A percentile compares a stretch with the other conserved stretches of the same genome.
These are phyloP conservation scores for Quiscalus mexicanus DNA, from an alignment of 2,113 vertebrate genomes.

Conservation along the genomic window DNA sequence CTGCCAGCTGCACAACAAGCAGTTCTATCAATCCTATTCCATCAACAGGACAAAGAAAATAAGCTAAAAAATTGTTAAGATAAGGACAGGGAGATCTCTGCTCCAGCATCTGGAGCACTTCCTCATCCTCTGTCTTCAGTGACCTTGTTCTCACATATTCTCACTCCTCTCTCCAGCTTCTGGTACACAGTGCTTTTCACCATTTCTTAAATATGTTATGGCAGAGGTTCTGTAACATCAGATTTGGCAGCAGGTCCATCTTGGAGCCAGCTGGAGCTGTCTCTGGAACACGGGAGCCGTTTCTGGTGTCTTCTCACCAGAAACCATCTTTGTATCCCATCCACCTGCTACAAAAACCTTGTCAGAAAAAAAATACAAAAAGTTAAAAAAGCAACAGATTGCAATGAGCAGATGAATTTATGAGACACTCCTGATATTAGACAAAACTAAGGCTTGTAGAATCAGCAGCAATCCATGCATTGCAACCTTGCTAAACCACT, in stretches of 20 bases:
- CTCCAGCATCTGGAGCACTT: not conserved
- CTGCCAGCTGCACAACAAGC: not conserved
- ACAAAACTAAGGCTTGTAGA: not conserved
- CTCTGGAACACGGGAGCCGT: not conserved
- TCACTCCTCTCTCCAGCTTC: not conserved
- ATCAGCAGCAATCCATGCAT: not conserved
- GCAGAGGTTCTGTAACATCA: not conserved
- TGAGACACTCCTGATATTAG: not conserved
- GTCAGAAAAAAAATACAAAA: not conserved
- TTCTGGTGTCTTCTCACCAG: not conserved
- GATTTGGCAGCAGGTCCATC: not conserved
- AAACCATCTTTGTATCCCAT: not conserved
- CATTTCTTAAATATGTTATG: not conserved
- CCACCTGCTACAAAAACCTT: not conserved
- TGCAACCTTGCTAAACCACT: too few species aligned
- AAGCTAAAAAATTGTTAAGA: not conserved
- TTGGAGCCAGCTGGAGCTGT: not conserved
- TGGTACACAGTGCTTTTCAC: not conserved
- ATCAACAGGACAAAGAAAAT: not conserved
- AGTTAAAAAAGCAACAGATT: not conserved
- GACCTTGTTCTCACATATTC: not conserved
- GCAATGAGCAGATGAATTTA: not conserved
- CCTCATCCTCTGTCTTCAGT: not conserved
- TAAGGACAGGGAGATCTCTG: not conserved
- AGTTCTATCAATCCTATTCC: not conserved